Evolutionary conservation across 2,888 invertebrate species (phyloP), one percentile per base, ranked within the genome.

Genomic region (Melipona bicolor): DNA sequence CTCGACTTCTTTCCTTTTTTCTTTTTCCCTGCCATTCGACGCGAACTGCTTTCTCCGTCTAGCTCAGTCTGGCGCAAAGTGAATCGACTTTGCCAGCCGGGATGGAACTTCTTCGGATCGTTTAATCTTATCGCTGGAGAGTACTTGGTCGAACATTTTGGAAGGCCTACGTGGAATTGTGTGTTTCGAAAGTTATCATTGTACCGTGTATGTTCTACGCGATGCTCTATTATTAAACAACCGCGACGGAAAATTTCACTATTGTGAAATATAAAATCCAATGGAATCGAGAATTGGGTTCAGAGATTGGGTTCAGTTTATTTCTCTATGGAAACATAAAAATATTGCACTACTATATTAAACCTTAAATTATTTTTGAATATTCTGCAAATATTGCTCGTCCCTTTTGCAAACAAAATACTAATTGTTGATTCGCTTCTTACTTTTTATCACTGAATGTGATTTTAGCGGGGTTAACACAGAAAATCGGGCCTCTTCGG

Each of bases 1-100:
- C 84, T 68, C 86, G 81, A 79, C 79, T 82, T 86, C 2, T 43
- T 2, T 43, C 2, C 2, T 43, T 43, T 43, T 43, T 43, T 43
- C 9, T 43, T 43, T 43, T 62, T 83, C 59, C 70, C 78, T 76
- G 62, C 36, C 68, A 76, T 87, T 72, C 72, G 21, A 49, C 61
- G 59, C 17, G 50, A 70, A 56, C 50, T 59, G 43, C 43, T 59
- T 59, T 65, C 17, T 50, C 32, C 21, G 5, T 32, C 24, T 52
- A n/a, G 50, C 13, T 64, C 64, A 67, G 65, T n/a, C 54, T 59
- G 3, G 68, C 21, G 24, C 32, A n/a, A 54, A 67, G 36, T 24
- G 64, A 59, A 74, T 79, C 56, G 24, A 70, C 43, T 43, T 43
- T 43, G 52, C 52, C 54, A 56, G 67, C 54, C 71, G 32, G 21